Conservation (phyloP, 2,888 invertebrate species). For the Spatulosminthurus flaviceps region DNA sequence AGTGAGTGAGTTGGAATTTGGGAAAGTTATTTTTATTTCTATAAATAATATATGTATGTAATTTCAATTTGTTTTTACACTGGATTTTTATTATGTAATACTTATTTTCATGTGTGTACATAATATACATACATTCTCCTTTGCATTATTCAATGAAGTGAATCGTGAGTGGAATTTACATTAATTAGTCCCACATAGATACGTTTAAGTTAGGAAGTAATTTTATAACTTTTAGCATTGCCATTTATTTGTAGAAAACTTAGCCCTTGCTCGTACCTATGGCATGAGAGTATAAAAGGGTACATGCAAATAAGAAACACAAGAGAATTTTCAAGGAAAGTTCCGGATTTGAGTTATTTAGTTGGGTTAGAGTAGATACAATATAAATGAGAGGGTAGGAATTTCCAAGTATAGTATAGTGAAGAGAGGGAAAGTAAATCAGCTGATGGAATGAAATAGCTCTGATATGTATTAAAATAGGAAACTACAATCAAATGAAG, state of each 20-base stretch:
- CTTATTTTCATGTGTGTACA: too few relatives aligned
- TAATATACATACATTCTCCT: too few relatives aligned
- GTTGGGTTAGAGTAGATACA: neutral
- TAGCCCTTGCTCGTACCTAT: too few relatives aligned
- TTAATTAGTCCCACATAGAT: neutral
- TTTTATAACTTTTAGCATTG: neutral
- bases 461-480: neutral
- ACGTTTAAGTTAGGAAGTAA: neutral
- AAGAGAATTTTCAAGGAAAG: too few relatives aligned
- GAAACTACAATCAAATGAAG: neutral
- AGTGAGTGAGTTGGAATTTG: too few relatives aligned
- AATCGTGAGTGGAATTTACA: conserved; percentile 9
- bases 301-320: too few relatives aligned
- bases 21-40: too few relatives aligned
- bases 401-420: neutral
- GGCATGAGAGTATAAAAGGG: too few relatives aligned
- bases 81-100: too few relatives aligned
- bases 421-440: conserved; percentile 6
- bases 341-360: neutral
- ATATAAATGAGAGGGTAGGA: neutral
- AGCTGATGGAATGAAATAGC: conserved; percentile 14
- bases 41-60: too few relatives aligned
- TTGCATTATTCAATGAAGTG: neutral
- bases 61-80: too few relatives aligned
- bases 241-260: too few relatives aligned